phyloP scores from a whole-genome alignment of 2,113 vertebrate species.

The Accipiter virgatus region DNA sequence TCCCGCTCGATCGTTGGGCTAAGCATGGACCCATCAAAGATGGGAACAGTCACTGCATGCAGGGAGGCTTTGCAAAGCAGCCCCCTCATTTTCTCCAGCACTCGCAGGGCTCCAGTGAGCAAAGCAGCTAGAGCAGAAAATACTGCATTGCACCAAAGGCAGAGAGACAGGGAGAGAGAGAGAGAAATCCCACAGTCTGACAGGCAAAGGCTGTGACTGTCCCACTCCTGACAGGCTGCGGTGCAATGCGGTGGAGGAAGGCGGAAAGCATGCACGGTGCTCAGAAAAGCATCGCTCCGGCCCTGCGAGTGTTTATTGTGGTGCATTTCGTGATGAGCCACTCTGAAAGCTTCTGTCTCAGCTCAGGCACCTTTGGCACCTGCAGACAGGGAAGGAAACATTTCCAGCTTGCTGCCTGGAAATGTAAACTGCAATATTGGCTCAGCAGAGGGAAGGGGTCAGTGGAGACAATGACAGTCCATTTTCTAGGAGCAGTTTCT shows the following conservation, averaged over 20 bases:
- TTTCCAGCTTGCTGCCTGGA: constrained; percentile 30
- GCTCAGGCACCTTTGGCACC: constrained; percentile 9
- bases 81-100: background rate
- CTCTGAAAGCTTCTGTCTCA: background rate
- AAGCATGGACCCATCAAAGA: background rate
- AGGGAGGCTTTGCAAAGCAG: background rate
- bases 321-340: background rate
- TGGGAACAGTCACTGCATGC: background rate
- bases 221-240: constrained; percentile 3
- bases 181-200: background rate
- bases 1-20: background rate
- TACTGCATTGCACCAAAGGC: constrained; percentile 72
- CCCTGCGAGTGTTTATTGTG: background rate
- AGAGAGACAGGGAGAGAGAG: background rate
- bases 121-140: constrained; percentile 48
- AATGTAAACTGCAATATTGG: background rate
- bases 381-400: background rate
- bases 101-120: constrained; percentile 12
- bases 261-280: background rate
- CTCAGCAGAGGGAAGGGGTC: background rate
- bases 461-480: background rate
- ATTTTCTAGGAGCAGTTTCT: background rate
- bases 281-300: background rate
- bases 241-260: rapidly evolving
- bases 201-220: background rate